A percentile compares a stretch with the other conserved stretches of the same genome.
These are phyloP conservation scores for Dermochelys coriacea DNA, from an alignment of 2,797 vertebrate species.

Conservation along the genomic window DNA sequence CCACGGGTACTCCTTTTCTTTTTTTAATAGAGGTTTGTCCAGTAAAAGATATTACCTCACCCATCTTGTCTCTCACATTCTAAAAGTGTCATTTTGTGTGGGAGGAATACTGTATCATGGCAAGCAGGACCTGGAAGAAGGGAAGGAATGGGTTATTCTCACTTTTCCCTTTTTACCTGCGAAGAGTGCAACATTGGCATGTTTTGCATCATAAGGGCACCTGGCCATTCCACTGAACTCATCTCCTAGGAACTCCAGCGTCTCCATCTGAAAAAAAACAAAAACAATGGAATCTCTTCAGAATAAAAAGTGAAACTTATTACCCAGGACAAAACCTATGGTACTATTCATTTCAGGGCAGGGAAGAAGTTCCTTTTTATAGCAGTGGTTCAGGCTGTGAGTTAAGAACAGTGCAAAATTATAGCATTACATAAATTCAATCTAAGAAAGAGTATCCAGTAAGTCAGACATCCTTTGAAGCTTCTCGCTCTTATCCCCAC, in stretches of 20 bases:
- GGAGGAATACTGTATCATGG: background rate
- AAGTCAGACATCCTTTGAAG: conserved; percentile 13
- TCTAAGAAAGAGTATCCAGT: background rate
- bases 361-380: background rate
- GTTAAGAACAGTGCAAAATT: background rate
- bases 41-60: background rate
- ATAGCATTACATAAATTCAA: background rate
- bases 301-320: conserved; percentile 1
- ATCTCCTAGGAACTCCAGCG: conserved; percentile 92
- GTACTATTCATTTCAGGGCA: background rate
- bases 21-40: background rate
- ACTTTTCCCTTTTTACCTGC: conserved; percentile 85
- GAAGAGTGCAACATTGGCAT: conserved; percentile 96
- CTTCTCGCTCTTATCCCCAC: background rate
- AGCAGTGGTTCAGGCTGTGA: background rate
- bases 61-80: background rate
- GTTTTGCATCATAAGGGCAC: conserved; percentile 98
- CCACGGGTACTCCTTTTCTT: too few relatives aligned
- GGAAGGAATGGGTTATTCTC: background rate
- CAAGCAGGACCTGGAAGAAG: background rate
- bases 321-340: background rate
- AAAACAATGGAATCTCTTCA: conserved; percentile 57
- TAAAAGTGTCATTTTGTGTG: background rate
- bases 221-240: conserved; percentile 99
- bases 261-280: conserved; percentile 90